Evolutionary conservation across 2,888 invertebrate species (phyloP), one percentile per base, ranked within the genome.

Genomic region (Linnaemya tessellans): DNA sequence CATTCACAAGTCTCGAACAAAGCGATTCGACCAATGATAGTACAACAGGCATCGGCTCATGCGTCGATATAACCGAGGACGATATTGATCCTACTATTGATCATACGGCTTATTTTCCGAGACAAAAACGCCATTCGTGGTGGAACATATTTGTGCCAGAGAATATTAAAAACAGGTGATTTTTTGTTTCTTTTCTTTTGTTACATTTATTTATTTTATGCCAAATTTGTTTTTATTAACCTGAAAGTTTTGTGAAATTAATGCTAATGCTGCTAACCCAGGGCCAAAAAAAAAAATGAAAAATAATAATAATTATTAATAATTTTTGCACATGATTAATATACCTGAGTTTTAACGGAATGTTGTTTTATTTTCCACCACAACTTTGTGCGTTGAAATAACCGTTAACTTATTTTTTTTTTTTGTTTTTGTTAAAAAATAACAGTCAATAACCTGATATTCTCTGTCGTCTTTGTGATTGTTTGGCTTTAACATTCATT

Each of bases 141-240:
- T 97, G 97, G 97, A 97, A 97, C 92, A 96, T 97, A 87, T 97
- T 97, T 91, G 95, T 96, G 62, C 96, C 96, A 68, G 97, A 97
- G 89, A 95, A 95, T 90, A 93, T 94, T 84, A 95, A 94, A 88
- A 94, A 94, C 93, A 96, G 96, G 96, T 96, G 89, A 90, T 70
- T 80, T 75, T 64, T 43, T 77, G 25, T 68, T 43, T 56, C 20
- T 67, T 81, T 78, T 86, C 84, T 56, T 84, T 82, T 77, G 15
- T 80, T 67, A 8, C 54, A 68, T 62, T 30, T 30, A 5, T 30
- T 80, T 67, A 30, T n/a, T 67, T 54, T 51, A 43, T 54, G 10
- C 11, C 7, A 13, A 15, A 46, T 70, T 58, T 75, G 35, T 65
- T 30, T 75, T 54, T 20, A 84, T 77, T 80, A 84, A 83, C 87